Base-by-base conservation (phyloP, 1,140 invertebrate species). In the Streblospio benedicti region DNA sequence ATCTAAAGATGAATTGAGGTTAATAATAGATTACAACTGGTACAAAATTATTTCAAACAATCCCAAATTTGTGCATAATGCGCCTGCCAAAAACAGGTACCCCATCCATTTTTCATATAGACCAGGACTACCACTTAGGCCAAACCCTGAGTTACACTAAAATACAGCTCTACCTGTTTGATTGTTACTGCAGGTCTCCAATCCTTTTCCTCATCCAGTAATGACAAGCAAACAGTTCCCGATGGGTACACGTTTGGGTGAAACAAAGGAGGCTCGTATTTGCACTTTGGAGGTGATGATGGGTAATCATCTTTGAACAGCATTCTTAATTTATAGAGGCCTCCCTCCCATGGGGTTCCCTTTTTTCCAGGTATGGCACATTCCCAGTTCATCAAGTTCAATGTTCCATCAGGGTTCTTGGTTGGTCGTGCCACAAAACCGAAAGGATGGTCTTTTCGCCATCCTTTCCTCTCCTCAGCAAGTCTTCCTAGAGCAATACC, bases 241-340 rank as follows among this genome's bases (percentile, higher is more conserved):
- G 95, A 99, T 33, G 97, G 97, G 74, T 99, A 99, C 0, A 99
- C 95, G 81, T 99, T 99, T 1, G 97, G 97, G 77, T 99, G 97
- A 75, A 99, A 99, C 0, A 99, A 81, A n/a, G 96, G 94, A 41
- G 97, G 97, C 75, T 99, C 96, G 58, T 23, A 64, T 74, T 71
- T 70, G 82, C 96, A 99, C 81, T 99, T 99, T 63, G 97, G 97
- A 44, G 97, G 96, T 71, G 93, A 96, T 28, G 93, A 96, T n/a
- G 97, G 97, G 77, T 98, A 99, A 73, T 99, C 97, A 76, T 99
- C 96, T 82, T 98, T 99, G 80, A 99, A 99, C 64, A 97, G 90
- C 96, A 99, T 99, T 35, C 92, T 82, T 32, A 99, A 76, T 60
- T 93, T 96, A 75, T 97, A 99, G 6, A 96, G 80, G 16, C 97